phyloP scores from a whole-genome alignment of 2,888 invertebrate species.

The Dasypogon diadema region DNA sequence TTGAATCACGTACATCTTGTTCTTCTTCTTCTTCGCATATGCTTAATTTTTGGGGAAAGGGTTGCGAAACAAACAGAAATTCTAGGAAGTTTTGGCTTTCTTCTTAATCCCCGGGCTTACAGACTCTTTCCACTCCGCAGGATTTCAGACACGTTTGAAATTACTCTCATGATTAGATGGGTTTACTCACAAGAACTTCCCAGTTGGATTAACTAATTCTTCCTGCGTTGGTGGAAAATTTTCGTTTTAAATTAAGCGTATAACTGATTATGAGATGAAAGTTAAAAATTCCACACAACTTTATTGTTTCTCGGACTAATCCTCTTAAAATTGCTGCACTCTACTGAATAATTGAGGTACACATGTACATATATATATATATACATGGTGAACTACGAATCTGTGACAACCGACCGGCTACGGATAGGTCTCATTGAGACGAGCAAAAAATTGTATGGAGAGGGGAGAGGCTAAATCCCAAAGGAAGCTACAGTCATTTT shows the following conservation, averaged over 20 bases:
- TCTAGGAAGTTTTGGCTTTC: conserved; percentile 1
- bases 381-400: too few species aligned
- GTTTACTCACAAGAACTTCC: conserved; percentile 6
- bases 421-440: too few species aligned
- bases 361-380: too few species aligned
- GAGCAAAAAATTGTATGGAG: too few species aligned
- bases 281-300: too few species aligned
- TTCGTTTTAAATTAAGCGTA: neutral
- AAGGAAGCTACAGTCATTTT: too few species aligned
- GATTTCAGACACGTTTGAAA: conserved; percentile 16
- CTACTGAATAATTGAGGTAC: too few species aligned
- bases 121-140: neutral
- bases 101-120: conserved; percentile 28
- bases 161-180: conserved; percentile 5
- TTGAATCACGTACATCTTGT: conserved; percentile 36
- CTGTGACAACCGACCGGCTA: too few species aligned
- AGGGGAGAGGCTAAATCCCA: too few species aligned
- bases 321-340: too few species aligned
- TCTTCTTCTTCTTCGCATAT: conserved; percentile 7
- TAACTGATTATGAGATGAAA: too few species aligned
- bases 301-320: too few species aligned
- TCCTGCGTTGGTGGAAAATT: neutral
- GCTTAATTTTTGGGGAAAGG: neutral
- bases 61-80: neutral
- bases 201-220: conserved; percentile 15